A percentile compares a stretch with the other conserved stretches of the same genome.
phyloP scores from a whole-genome alignment of 2,888 invertebrate genomes.

The Salpingus planirostris region DNA sequence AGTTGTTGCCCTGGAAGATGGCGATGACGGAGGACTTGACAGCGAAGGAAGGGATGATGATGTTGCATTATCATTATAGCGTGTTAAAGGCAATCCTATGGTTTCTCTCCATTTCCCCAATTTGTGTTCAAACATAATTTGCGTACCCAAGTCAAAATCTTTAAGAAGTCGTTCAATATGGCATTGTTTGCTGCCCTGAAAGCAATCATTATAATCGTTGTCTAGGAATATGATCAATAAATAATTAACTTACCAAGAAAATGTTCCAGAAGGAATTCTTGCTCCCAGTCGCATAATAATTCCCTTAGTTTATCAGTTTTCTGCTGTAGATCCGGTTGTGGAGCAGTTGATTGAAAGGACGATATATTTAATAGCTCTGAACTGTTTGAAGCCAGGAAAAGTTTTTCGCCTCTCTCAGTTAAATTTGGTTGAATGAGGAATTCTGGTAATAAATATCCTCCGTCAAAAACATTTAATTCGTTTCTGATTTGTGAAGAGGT shows the following conservation, averaged over 20 bases:
- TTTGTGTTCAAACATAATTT: constrained; percentile 20
- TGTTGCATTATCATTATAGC: background rate
- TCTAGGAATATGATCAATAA: too few relatives aligned
- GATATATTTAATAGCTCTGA: too few relatives aligned
- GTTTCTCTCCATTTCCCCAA: constrained; percentile 18
- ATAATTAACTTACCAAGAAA: background rate
- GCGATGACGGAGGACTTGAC: background rate
- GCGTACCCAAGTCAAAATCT: constrained; percentile 17
- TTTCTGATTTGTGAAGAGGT: too few relatives aligned
- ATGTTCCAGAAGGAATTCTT: background rate
- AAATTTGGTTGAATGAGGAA: too few relatives aligned
- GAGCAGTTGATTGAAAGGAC: too few relatives aligned
- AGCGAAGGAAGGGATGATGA: background rate
- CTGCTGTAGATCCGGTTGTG: too few relatives aligned
- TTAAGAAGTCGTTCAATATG: constrained; percentile 17
- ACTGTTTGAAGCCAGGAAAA: too few relatives aligned
- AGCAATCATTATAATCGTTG: too few relatives aligned
- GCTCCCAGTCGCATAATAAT: background rate
- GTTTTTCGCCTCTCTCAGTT: too few relatives aligned
- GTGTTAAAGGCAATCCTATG: constrained; percentile 14
- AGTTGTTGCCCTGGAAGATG: background rate
- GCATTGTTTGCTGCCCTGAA: constrained; percentile 16
- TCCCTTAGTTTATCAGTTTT: background rate
- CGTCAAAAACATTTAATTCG: too few relatives aligned
- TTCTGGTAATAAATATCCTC: too few relatives aligned